Percentiles rank a stretch among this genome's conserved stretches.
Evolutionary conservation across 2,113 vertebrate genomes (phyloP).

Genomic region (Corapipo altera): DNA sequence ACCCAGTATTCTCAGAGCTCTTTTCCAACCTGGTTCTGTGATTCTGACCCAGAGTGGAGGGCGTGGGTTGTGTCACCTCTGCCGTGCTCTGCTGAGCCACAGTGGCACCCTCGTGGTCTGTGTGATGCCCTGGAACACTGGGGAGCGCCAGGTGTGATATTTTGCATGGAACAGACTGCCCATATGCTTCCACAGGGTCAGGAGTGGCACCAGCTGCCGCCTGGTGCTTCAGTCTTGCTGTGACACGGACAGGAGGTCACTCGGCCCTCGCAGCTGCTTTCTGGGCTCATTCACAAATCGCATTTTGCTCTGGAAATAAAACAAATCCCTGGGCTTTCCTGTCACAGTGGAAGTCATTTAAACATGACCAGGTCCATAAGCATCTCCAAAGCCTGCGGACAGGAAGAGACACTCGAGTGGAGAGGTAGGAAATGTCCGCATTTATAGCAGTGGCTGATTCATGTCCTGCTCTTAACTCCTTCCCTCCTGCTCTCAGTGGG

Average conservation of each 20-base stretch:
- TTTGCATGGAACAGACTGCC: rapidly evolving
- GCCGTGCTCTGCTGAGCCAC: neutral
- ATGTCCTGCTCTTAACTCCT: slow-evolving; percentile 23
- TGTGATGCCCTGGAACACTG: rapidly evolving
- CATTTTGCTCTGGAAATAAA: slow-evolving; percentile 2
- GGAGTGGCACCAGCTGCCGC: neutral
- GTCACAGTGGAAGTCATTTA: neutral
- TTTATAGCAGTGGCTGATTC: neutral
- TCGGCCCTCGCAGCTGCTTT: neutral
- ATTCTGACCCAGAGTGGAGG: rapidly evolving
- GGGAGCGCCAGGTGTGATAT: neutral
- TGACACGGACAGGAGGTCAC: neutral
- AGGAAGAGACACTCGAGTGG: neutral
- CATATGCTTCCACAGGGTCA: neutral
- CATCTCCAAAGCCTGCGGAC: neutral
- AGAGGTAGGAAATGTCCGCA: slow-evolving; percentile 41
- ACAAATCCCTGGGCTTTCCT: neutral
- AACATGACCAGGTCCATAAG: rapidly evolving
- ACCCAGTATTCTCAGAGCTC: neutral
- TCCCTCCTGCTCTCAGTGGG: neutral
- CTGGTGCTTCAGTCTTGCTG: neutral
- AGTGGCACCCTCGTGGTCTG: rapidly evolving
- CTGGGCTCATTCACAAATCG: neutral
- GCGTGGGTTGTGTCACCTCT: neutral
- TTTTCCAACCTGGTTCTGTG: neutral